Evolutionary conservation across 2,113 vertebrate genomes (phyloP), one percentile per base, ranked within the genome.

Genomic region (Taxidea taxus): DNA sequence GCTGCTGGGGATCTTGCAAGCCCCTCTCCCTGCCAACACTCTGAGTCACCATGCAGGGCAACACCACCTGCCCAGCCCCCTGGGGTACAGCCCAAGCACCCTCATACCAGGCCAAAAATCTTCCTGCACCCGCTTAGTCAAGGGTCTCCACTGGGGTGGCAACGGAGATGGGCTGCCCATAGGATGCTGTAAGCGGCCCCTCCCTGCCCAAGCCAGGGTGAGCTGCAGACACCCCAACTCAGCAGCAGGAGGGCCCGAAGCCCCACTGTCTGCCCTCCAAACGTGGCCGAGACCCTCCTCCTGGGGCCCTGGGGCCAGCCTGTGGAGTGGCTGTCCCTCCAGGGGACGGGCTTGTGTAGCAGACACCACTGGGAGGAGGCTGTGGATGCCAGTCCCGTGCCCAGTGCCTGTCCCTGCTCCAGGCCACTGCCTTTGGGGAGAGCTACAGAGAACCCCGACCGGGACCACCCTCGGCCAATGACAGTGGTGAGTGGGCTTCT

Each of bases 41-140:
- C 34, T 0, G 9, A 44, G 0, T 16, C 2, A 6, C 31, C 23
- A 9, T 1, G 12, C 29, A 12, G 47, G 56, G 2, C 37, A 74
- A 10, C 3, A 1, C 39, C 39, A 16, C 20, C 54, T 47, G 77
- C 13, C 27, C 56, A n/a, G 11, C 21, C 31, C 34, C 7, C 11
- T 11, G 66, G 75, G 23, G 15, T 51, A 20, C 9, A 14, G 47
- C 39, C 78, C n/a, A 14, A 15, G 27, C 12, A 4, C 14, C 51
- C 27, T 4, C 3, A 58, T 23, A 29, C 25, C 34, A 37, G 58
- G 29, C 31, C 20, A 47, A 27, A 27, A 70, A 1, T 15, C 1
- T 29, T 8, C 39, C 37, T 21, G 25, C 16, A 39, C 62, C 44
- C 25, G 72, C 15, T 11, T 21, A 21, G 27, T 39, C 0, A 2